Evolutionary conservation across 2,113 vertebrate species (phyloP).

Genomic region (Ameiurus melas): DNA sequence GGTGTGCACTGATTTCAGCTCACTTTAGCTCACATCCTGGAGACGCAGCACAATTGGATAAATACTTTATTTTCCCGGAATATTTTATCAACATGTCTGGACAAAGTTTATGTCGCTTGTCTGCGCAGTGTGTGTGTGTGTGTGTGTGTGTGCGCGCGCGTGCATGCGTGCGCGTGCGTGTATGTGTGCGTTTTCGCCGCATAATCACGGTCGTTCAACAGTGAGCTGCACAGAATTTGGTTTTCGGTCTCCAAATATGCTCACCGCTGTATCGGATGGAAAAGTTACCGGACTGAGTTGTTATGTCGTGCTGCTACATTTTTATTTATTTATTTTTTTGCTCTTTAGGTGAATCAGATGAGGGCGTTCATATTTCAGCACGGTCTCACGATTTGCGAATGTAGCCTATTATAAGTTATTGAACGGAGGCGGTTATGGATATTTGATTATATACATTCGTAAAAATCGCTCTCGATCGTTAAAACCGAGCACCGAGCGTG

Average conservation of each 20-base stretch:
- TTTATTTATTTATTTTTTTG: neutral
- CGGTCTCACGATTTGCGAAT: neutral
- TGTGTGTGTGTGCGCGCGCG: neutral
- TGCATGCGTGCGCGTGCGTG: neutral
- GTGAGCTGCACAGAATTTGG: neutral
- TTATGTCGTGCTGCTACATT: neutral
- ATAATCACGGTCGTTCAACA: neutral
- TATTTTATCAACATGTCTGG: neutral
- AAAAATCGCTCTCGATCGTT: neutral
- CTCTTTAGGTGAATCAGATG: neutral
- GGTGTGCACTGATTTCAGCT: neutral
- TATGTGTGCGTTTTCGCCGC: slow-evolving; percentile 7
- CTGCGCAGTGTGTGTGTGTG: neutral
- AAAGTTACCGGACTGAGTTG: slow-evolving; percentile 29
- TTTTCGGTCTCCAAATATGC: slow-evolving; percentile 3
- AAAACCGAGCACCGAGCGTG: neutral
- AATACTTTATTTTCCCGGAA: neutral
- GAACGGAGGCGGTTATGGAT: no score
- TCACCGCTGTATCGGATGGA: slow-evolving; percentile 5
- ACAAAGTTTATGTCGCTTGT: neutral
- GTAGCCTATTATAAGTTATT: neutral
- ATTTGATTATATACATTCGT: neutral
- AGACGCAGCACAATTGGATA: neutral
- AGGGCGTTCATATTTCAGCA: neutral
- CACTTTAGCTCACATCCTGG: neutral